Evolutionary conservation across 2,797 vertebrate species (phyloP).

Genomic region (Mergus octosetaceus): DNA sequence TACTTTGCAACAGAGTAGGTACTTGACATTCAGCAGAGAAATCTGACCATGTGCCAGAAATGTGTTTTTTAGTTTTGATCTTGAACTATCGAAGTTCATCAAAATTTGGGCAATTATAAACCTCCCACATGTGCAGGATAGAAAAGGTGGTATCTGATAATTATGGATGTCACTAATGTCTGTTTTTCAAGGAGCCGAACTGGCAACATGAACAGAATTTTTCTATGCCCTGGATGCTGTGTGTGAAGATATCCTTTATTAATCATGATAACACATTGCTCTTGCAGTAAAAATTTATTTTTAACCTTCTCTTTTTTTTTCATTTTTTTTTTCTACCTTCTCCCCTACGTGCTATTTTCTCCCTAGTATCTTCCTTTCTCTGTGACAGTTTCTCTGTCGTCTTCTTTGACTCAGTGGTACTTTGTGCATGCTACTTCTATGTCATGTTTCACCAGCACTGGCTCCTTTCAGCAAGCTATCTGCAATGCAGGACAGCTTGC

Average conservation of each 20-base stretch:
- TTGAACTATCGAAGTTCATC: not conserved
- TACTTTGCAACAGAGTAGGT: not conserved
- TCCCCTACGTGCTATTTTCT: not conserved
- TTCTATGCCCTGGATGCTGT: not conserved
- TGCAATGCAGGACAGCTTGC: not conserved
- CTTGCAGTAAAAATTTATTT: not conserved
- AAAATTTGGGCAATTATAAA: not conserved
- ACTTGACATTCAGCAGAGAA: slow-evolving; percentile 2
- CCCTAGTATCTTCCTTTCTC: not conserved
- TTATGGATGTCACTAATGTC: not conserved
- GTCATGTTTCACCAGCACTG: accelerated
- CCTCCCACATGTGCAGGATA: not conserved
- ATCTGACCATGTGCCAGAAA: not conserved
- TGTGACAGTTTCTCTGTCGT: not conserved
- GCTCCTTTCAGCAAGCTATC: not conserved
- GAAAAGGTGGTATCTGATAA: not conserved
- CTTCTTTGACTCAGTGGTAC: not conserved
- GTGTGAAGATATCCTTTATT: not conserved
- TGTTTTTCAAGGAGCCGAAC: not conserved
- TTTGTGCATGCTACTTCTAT: accelerated
- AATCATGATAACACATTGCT: not conserved
- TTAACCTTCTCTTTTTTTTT: not conserved
- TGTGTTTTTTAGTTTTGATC: not conserved
- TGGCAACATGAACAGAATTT: not conserved
- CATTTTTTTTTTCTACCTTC: not conserved